Conservation (phyloP, 2,888 invertebrate species). For the Seira musarum region DNA sequence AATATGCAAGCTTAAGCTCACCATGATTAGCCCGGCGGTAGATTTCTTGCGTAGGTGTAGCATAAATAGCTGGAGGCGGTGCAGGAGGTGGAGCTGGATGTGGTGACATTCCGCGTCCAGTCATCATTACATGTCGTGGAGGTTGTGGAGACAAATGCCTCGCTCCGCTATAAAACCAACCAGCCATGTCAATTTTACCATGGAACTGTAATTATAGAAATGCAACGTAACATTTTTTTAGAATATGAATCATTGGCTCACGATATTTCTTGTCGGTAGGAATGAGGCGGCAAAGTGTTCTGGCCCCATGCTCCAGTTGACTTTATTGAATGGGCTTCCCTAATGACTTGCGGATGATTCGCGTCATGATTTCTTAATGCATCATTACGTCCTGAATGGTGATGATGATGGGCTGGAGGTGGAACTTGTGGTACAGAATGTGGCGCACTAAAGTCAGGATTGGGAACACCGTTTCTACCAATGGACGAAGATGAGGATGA, state of each 20-base stretch:
- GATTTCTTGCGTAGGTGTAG: slow-evolving; percentile 65
- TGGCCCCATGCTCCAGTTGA: slow-evolving; percentile 64
- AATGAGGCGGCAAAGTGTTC: slow-evolving; percentile 64
- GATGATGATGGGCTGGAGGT: slow-evolving; percentile 67
- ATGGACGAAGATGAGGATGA: slow-evolving; percentile 58
- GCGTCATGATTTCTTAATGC: slow-evolving; percentile 71
- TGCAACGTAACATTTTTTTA: background rate
- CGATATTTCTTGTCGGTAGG: slow-evolving; percentile 66
- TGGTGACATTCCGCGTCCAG: slow-evolving; percentile 66
- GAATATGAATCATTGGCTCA: slow-evolving; percentile 42
- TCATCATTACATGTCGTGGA: slow-evolving; percentile 65
- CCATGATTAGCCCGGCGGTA: slow-evolving; percentile 66
- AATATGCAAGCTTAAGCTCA: slow-evolving; percentile 41
- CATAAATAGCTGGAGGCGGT: slow-evolving; percentile 65
- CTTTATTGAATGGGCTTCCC: slow-evolving; percentile 68
- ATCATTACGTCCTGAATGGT: slow-evolving; percentile 72
- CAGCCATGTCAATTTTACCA: slow-evolving; percentile 10
- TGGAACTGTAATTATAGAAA: background rate
- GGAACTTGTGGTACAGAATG: slow-evolving; percentile 58
- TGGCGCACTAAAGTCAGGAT: slow-evolving; percentile 59
- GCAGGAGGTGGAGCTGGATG: slow-evolving; percentile 63
- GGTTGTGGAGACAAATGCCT: slow-evolving; percentile 69
- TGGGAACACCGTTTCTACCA: slow-evolving; percentile 48
- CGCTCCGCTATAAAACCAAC: slow-evolving; percentile 37
- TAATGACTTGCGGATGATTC: slow-evolving; percentile 73